phyloP scores from a whole-genome alignment of 2,113 vertebrate genomes.

The Tetrao urogallus region DNA sequence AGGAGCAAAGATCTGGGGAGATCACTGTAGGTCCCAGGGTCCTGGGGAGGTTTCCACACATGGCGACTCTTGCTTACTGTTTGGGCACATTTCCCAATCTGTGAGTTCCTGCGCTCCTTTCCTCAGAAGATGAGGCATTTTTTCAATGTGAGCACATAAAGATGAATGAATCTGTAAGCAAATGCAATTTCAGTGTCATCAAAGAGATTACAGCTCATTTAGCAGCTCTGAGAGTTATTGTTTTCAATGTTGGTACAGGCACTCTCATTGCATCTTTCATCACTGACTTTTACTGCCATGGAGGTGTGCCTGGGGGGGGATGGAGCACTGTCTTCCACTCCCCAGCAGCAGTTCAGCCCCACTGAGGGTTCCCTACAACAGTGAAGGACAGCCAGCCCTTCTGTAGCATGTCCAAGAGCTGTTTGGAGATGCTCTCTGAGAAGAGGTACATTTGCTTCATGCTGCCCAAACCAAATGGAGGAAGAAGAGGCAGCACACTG shows the following conservation, averaged over 20 bases:
- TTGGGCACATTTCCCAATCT: neutral
- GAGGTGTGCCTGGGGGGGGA: neutral
- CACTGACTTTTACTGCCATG: neutral
- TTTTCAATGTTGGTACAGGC: neutral
- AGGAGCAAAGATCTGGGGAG: neutral
- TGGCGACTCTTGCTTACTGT: neutral
- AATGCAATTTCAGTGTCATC: rapidly evolving
- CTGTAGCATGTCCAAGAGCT: neutral
- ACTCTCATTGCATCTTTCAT: neutral
- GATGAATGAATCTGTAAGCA: neutral
- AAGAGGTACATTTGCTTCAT: neutral
- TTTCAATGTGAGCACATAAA: neutral
- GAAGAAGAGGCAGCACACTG: neutral
- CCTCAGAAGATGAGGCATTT: neutral
- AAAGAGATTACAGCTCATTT: neutral
- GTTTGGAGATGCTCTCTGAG: neutral
- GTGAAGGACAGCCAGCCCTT: neutral
- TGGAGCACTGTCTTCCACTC: neutral
- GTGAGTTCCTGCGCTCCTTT: neutral
- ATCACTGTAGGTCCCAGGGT: neutral
- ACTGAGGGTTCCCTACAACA: neutral
- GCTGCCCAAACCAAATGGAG: neutral
- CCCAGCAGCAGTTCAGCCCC: neutral
- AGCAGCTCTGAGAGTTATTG: neutral
- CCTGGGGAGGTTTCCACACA: neutral